phyloP scores from a whole-genome alignment of 2,113 vertebrate genomes.

The Jacana jacana region DNA sequence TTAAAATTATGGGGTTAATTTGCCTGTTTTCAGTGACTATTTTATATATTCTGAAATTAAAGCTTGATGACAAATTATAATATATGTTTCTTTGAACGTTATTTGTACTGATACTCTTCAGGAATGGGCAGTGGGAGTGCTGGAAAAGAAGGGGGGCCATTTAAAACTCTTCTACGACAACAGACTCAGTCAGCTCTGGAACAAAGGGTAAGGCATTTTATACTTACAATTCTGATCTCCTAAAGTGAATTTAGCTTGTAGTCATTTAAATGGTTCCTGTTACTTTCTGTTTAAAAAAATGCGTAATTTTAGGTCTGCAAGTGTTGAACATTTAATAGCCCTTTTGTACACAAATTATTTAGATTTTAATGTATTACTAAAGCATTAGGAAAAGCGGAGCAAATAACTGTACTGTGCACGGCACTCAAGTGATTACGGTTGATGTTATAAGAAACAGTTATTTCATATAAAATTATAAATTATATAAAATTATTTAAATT shows the following conservation, averaged over 20 bases:
- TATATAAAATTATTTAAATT: too few species aligned
- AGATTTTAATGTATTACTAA: not conserved
- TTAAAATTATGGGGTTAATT: not conserved
- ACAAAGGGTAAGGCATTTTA: constrained; percentile 87
- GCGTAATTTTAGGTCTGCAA: not conserved
- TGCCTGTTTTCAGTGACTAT: not conserved
- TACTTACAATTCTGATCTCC: not conserved
- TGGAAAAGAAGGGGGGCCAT: constrained; percentile 93
- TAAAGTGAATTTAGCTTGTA: not conserved
- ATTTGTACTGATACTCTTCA: constrained; percentile 75
- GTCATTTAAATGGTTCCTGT: not conserved
- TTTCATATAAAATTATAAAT: too few species aligned
- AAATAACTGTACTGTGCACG: not conserved
- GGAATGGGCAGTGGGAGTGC: constrained; percentile 98
- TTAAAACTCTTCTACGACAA: constrained; percentile 94
- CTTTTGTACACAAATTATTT: not conserved
- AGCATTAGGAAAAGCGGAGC: not conserved
- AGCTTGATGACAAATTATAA: not conserved
- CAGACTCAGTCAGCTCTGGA: constrained; percentile 96
- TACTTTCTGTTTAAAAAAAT: not conserved
- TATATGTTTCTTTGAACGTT: constrained; percentile 49
- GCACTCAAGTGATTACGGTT: not conserved
- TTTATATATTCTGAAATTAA: not conserved
- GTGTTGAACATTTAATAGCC: not conserved
- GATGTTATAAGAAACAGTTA: not conserved